phyloP scores from a whole-genome alignment of 2,797 vertebrate species.

The Trachops cirrhosus region DNA sequence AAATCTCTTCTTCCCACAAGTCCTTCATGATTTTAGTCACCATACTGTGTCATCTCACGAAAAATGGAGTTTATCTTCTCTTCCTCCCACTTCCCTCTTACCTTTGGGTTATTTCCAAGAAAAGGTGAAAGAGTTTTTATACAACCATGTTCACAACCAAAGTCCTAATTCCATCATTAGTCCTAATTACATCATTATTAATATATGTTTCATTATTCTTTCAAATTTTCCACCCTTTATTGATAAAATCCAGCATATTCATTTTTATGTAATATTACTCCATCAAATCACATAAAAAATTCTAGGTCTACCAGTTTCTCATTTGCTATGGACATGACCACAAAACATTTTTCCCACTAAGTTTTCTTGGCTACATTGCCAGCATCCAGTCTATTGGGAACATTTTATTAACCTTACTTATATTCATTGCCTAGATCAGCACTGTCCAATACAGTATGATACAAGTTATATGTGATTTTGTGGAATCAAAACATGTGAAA shows the following conservation, averaged over 20 bases:
- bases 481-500: background rate
- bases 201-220: background rate
- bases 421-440: background rate
- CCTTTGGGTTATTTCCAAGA: slow-evolving; percentile 1
- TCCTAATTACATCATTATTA: background rate
- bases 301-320: background rate
- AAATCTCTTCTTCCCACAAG: background rate
- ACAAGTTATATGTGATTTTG: background rate
- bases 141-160: background rate
- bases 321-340: background rate
- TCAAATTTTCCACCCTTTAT: background rate
- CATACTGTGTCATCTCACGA: background rate
- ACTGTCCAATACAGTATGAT: background rate
- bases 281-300: background rate
- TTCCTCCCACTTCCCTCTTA: background rate
- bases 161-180: background rate
- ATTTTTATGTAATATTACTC: background rate
- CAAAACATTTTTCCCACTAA: background rate
- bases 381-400: background rate
- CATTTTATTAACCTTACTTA: background rate
- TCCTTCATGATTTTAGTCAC: background rate
- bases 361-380: background rate
- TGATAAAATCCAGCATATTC: background rate
- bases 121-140: slow-evolving; percentile 4
- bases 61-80: background rate